Evolutionary conservation across 2,797 vertebrate genomes (phyloP), one percentile per base, ranked within the genome.

Genomic region (Ceryle rudis): DNA sequence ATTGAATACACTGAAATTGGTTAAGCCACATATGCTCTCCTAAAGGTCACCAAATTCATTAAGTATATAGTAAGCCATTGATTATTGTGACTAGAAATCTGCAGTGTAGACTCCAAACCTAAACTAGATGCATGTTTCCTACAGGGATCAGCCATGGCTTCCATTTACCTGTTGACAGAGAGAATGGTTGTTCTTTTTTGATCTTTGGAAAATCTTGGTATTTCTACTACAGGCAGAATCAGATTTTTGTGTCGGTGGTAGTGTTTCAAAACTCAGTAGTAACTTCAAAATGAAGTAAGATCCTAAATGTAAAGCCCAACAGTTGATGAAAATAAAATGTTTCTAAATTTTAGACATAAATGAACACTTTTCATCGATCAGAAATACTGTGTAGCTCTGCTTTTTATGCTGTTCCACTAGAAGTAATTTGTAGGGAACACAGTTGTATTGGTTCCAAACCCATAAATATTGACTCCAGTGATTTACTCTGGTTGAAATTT

Each of bases 1-100:
- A 98, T 99, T 99, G 98, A 99, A 98, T 97, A 97, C 97, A 95
- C 94, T 95, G 97, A 98, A 98, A 98, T 98, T 98, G 97, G 97
- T 98, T 98, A 97, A 98, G 97, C 97, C 97, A 97, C 97, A 72
- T 98, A 97, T 97, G 96, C 98, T 98, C 98, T 98, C 97, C 97
- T 98, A 98, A 99, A 98, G 98, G 98, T 98, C 98, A 98, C 95
- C 97, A 98, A 98, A 98, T 98, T 98, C 98, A 98, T 98, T 98
- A 98, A 98, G 97, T 98, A 97, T 98, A 97, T 97, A 97, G 91
- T 96, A 85, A 92, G 93, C 97, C 97, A 98, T 98, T 98, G 98
- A 98, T 98, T 98, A 97, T 88, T 97, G 97, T 93, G 81, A 92
- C 91, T 90, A 72, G 84, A 92, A 92, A 90, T 82, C 51, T 82